Conservation (phyloP, 2,113 vertebrate species). For the Paradisaea rubra region DNA sequence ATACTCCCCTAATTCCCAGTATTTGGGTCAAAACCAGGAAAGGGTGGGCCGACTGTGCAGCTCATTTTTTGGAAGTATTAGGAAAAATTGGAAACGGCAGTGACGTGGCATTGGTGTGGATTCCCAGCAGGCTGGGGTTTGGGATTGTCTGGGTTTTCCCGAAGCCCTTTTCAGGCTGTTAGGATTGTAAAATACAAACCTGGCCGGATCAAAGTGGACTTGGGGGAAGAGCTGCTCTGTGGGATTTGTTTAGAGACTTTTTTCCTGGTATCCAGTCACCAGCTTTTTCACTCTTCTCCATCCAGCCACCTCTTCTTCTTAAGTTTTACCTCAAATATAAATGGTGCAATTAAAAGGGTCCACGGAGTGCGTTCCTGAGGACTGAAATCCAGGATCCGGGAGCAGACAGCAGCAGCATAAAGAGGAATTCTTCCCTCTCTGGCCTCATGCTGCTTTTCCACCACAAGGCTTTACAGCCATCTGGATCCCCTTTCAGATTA, state of each 20-base stretch:
- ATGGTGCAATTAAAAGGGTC: not conserved
- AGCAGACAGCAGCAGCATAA: constrained; percentile 15
- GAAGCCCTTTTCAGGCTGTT: not conserved
- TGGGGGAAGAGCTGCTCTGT: accelerated
- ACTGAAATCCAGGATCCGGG: not conserved
- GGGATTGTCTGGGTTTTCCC: constrained; percentile 3
- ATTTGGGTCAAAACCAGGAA: not conserved
- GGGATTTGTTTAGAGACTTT: not conserved
- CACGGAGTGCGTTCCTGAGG: not conserved
- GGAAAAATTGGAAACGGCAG: not conserved
- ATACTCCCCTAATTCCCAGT: not conserved
- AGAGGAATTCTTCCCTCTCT: constrained; percentile 36
- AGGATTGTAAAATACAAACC: not conserved
- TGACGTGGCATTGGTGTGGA: not conserved
- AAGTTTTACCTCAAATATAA: not conserved
- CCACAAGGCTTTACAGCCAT: constrained; percentile 20
- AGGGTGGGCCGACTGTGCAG: not conserved
- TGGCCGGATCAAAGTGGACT: not conserved
- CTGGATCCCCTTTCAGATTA: constrained; percentile 42
- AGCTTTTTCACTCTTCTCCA: not conserved
- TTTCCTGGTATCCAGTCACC: not conserved
- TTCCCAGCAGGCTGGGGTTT: not conserved
- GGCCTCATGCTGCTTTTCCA: constrained; percentile 44
- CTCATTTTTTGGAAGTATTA: not conserved
- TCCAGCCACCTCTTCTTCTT: not conserved